phyloP scores from a whole-genome alignment of 1,140 invertebrate genomes.

The Sipha flava region DNA sequence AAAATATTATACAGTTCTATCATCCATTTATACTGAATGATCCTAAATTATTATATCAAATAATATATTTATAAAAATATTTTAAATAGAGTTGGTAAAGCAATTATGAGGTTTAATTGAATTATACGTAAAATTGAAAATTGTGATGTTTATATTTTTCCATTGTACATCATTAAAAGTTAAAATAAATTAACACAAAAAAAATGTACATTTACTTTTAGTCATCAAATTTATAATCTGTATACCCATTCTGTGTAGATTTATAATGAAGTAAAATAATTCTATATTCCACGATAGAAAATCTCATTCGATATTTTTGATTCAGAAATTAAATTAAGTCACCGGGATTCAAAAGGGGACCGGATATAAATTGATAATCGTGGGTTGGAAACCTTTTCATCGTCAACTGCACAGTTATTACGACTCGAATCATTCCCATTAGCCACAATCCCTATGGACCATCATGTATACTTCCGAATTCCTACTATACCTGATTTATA shows the following conservation, averaged over 20 bases:
- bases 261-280: neutral
- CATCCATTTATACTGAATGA: too few species aligned
- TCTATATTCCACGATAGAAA: neutral
- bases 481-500: neutral
- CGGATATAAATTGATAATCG: constrained; percentile 22
- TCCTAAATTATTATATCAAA: too few species aligned
- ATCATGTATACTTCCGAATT: neutral
- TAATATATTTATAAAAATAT: too few species aligned
- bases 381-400: neutral
- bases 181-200: neutral
- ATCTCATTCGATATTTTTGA: neutral
- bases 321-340: constrained; percentile 24
- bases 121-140: too few species aligned
- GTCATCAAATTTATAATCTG: neutral
- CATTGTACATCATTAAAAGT: too few species aligned
- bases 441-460: neutral
- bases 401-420: neutral
- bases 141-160: too few species aligned
- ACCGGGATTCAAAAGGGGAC: constrained; percentile 1
- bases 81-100: too few species aligned
- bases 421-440: constrained; percentile 1
- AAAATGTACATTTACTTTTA: neutral
- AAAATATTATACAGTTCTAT: too few species aligned
- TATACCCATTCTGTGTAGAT: neutral
- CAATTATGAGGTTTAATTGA: too few species aligned